phyloP scores from a whole-genome alignment of 2,113 vertebrate genomes.

The Daubentonia madagascariensis region DNA sequence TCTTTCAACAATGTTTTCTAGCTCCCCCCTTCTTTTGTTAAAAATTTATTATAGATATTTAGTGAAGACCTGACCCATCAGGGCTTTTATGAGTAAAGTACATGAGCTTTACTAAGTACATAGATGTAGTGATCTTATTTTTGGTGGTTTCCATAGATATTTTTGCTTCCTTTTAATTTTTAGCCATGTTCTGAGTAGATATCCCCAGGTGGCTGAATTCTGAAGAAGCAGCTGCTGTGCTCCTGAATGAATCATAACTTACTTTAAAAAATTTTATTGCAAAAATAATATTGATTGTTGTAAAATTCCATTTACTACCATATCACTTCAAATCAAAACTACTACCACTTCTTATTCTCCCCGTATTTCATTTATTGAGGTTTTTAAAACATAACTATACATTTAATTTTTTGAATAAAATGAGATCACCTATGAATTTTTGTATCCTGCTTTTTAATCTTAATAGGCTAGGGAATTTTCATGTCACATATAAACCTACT shows the following conservation, averaged over 20 bases:
- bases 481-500: too few species aligned
- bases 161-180: not conserved
- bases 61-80: not conserved
- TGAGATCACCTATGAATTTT: not conserved
- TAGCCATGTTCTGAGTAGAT: not conserved
- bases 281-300: not conserved
- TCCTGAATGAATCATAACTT: not conserved
- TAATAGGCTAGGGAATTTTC: too few species aligned
- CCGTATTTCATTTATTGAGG: not conserved
- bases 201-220: not conserved
- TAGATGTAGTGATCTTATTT: not conserved
- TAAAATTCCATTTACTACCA: not conserved
- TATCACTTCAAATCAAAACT: not conserved
- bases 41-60: not conserved
- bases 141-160: not conserved
- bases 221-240: not conserved
- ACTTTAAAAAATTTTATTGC: not conserved
- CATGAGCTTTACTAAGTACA: not conserved
- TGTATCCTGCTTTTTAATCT: not conserved
- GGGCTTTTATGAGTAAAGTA: not conserved
- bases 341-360: not conserved
- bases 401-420: not conserved
- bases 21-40: not conserved
- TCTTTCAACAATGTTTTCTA: not conserved
- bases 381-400: not conserved